Conservation (phyloP, 2,113 vertebrate species). For the Eonycteris spelaea region DNA sequence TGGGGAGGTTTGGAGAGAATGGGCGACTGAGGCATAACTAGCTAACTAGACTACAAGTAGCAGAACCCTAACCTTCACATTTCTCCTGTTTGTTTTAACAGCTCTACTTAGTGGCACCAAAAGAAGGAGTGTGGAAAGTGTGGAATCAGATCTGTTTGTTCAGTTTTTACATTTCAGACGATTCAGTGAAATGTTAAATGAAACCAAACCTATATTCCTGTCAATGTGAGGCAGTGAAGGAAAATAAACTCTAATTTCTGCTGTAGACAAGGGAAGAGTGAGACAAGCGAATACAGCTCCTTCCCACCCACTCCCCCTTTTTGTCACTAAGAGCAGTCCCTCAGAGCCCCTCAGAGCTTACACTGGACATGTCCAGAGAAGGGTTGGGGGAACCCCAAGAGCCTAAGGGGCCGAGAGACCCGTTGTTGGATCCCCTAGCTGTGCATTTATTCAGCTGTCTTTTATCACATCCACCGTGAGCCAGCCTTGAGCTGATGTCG, state of each 20-base stretch:
- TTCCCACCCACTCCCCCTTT: background rate
- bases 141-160: slow-evolving; percentile 47
- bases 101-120: background rate
- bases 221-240: slow-evolving; percentile 45
- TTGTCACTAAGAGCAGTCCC: background rate
- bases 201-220: slow-evolving; percentile 60
- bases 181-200: slow-evolving; percentile 53
- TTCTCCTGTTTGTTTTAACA: slow-evolving; percentile 61
- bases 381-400: background rate
- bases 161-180: slow-evolving; percentile 54
- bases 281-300: background rate
- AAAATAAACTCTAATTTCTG: slow-evolving; percentile 58
- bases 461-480: background rate
- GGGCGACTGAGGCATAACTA: background rate
- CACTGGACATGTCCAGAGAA: fast-evolving
- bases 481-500: background rate
- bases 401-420: background rate
- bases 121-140: slow-evolving; percentile 43
- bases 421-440: background rate
- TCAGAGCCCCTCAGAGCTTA: background rate
- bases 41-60: background rate
- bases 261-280: background rate
- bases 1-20: background rate
- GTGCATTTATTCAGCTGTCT: background rate
- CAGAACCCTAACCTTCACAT: background rate